These are phyloP conservation scores for Myanophis thanlyinensis DNA, from an alignment of 2,113 vertebrate genomes.

Conservation along the genomic window DNA sequence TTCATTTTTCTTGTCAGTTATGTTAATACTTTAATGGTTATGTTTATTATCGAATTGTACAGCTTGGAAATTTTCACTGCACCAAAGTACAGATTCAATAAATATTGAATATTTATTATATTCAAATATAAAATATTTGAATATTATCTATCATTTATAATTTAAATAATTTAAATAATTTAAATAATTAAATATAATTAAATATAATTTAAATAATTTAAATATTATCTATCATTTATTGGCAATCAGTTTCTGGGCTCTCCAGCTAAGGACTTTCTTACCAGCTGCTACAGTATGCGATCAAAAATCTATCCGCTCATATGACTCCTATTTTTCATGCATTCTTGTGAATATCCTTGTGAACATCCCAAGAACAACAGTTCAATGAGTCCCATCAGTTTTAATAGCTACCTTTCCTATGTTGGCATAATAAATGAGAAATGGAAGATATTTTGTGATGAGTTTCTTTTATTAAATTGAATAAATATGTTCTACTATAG, in stretches of 20 bases:
- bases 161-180: too few relatives aligned
- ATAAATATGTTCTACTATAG: not conserved
- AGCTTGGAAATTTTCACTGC: not conserved
- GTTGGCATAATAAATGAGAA: not conserved
- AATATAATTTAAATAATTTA: too few relatives aligned
- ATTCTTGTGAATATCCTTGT: not conserved
- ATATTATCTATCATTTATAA: too few relatives aligned
- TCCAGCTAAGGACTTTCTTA: not conserved
- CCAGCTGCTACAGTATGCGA: not conserved
- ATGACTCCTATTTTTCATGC: not conserved
- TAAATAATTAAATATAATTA: too few relatives aligned
- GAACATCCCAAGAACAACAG: not conserved
- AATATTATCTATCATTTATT: not conserved
- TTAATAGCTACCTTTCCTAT: not conserved
- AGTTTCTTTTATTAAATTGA: not conserved
- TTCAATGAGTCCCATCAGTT: not conserved
- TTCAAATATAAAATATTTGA: too few relatives aligned
- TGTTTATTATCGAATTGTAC: not conserved
- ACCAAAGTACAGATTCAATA: not conserved
- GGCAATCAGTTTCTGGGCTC: not conserved
- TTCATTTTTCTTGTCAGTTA: not conserved
- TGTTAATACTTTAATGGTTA: not conserved
- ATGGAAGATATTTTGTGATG: not conserved
- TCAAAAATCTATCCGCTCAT: not conserved
- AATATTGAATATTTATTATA: too few relatives aligned